Evolutionary conservation across 2,113 vertebrate species (phyloP), one percentile per base, ranked within the genome.

Genomic region (Saguinus imperator): DNA sequence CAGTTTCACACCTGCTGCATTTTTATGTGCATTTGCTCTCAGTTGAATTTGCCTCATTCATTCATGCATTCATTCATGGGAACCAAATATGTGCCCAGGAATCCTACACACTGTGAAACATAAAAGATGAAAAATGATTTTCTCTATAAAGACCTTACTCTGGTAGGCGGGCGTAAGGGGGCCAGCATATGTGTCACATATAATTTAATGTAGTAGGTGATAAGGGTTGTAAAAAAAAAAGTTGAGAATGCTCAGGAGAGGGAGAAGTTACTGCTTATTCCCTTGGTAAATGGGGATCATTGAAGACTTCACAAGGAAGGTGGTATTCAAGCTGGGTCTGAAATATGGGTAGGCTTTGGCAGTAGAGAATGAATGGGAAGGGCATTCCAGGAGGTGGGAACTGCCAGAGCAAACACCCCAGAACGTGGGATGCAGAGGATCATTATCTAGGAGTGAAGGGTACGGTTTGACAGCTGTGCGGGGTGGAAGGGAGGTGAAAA

Each of bases 11-110:
- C 40, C 18, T 32, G 17, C 20, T 10, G 35, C 43, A 80, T 89
- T 97, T 96, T 97, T 32, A 76, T 75, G 52, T 43, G 76, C 45
- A 48, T 86, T 95, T 94, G 73, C 58, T 50, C 32, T 91, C 68
- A 25, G 37, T 29, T 92, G 55, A 94, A 80, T 95, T 96, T 91
- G 27, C 55, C 68, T 87, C 86, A 58, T 82, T 96, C 93, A 81
- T 90, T 87, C 87, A 75, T 87, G 70, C 75, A 88, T 89, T 97
- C 88, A 72, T 82, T 90, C 81, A 61, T 25, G 89, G 91, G 43
- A 83, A 86, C 12, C 40, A 75, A 82, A 9, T n/a, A 66, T 48
- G 52, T 86, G 66, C 77, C 37, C 37, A 85, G 55, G 48, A 70
- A 88, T 75, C 23, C 18, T 79, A 58, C 0, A 2, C 4, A 1